Percentiles rank a stretch among this genome's conserved stretches.
Conservation (phyloP, 2,888 invertebrate genomes). For the Tipula vernalis region DNA sequence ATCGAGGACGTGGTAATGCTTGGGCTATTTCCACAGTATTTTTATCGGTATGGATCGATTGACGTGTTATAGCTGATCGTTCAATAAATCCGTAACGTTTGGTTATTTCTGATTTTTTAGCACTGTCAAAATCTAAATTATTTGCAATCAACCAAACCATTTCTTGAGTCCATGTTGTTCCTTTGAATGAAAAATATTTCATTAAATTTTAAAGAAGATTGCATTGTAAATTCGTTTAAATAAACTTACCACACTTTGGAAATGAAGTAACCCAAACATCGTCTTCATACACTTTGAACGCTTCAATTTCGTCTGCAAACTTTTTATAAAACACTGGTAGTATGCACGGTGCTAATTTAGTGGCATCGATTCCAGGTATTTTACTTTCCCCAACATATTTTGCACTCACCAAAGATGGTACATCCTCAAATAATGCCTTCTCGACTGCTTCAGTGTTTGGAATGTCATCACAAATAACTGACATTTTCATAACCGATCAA, state of each 20-base stretch:
- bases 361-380: background rate
- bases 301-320: background rate
- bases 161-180: background rate
- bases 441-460: background rate
- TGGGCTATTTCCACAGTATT: background rate
- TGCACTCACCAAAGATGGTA: background rate
- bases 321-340: background rate
- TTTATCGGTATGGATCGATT: background rate
- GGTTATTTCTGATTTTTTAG: background rate
- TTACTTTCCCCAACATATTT: background rate
- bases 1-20: background rate
- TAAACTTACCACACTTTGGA: background rate
- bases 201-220: too few species aligned
- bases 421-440: background rate
- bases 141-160: background rate
- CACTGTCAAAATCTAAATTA: background rate
- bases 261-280: background rate
- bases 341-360: background rate
- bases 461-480: background rate
- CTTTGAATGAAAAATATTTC: background rate
- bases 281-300: background rate
- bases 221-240: background rate
- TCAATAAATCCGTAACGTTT: background rate
- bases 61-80: background rate
- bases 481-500: too few species aligned